A percentile compares a stretch with the other conserved stretches of the same genome.
These are phyloP conservation scores for Cydia pomonella DNA, from an alignment of 1,140 invertebrate genomes.

Conservation along the genomic window DNA sequence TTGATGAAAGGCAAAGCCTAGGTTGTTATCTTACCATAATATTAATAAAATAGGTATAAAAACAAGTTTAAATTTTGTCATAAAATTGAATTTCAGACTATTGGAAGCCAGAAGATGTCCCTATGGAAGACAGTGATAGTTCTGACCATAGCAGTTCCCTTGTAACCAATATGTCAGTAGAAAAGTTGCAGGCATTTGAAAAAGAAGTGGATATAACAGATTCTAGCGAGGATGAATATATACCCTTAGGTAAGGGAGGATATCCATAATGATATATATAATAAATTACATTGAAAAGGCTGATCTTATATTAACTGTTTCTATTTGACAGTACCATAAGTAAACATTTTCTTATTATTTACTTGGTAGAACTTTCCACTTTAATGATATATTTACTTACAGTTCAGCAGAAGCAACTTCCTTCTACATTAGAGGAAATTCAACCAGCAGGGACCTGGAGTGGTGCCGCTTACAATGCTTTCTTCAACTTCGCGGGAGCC, in stretches of 20 bases:
- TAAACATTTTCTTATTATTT: too few relatives aligned
- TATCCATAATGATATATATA: background rate
- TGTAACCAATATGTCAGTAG: slow-evolving; percentile 69
- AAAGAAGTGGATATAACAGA: slow-evolving; percentile 70
- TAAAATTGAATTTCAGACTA: slow-evolving; percentile 55
- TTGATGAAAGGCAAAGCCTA: slow-evolving; percentile 69
- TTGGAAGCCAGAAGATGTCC: slow-evolving; percentile 71
- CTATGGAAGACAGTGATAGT: slow-evolving; percentile 72
- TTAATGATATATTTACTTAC: slow-evolving; percentile 41
- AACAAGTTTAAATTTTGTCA: background rate
- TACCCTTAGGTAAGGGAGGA: slow-evolving; percentile 58
- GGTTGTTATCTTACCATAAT: slow-evolving; percentile 45
- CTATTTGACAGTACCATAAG: too few relatives aligned
- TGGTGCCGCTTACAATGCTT: slow-evolving; percentile 62
- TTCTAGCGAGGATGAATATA: slow-evolving; percentile 76
- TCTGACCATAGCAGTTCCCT: slow-evolving; percentile 74
- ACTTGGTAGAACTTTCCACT: background rate
- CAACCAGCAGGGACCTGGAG: slow-evolving; percentile 61
- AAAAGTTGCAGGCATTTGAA: slow-evolving; percentile 65
- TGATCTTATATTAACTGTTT: too few relatives aligned
- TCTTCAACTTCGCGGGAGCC: slow-evolving; percentile 64
- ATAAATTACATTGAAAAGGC: too few relatives aligned
- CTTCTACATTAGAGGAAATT: slow-evolving; percentile 61
- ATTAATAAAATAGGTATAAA: background rate
- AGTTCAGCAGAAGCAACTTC: slow-evolving; percentile 57